Base-by-base conservation (phyloP, 35 echinoderm and acorn worm genomes). In the Holothuria glaberrima region DNA sequence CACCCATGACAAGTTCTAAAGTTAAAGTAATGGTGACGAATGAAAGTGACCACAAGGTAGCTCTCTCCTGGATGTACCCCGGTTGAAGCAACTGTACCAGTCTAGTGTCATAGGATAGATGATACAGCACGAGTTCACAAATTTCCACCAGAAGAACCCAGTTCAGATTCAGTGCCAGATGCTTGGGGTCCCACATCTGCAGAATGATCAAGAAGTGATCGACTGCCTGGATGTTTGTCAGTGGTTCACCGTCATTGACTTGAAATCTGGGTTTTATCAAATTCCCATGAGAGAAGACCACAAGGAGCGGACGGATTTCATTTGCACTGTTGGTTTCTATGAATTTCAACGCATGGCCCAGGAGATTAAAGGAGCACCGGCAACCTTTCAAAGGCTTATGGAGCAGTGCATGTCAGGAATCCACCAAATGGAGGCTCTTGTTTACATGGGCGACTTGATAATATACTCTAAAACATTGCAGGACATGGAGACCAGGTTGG, bases 181-280 rank as follows among this genome's bases (percentile, higher is more conserved):
- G 56, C 41, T 20, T 83, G 50, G 79, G 79, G 79, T 16, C 79
- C 79, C 36, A 48, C 56, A 27, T 56, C 79, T 20, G 31, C 79
- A 50, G 44, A 57, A 27, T 83, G 79, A 24, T 31, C 71, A 92
- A 71, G 91, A 89, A 34, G 86, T 58, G 0, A 67, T 88, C 2
- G 54, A 92, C 31, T 74, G 48, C 13, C 71, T 88, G 0, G 32
- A 74, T 89, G 91, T 85, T 12, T 59, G 71, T 35, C 27, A 57
- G 21, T 92, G 86, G 84, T 92, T 92, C 34, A 65, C 83, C 0
- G 69, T 89, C 0, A 63, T 88, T 21, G 91, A 92, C 57, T 48
- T 89, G 27, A 89, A 65, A 29, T 67, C 69, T 24, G 91, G 91
- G 10, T 92, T 78, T 26, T 92, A 79, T 48, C 91, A 92, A 72